These are phyloP conservation scores for Leptopterna dolabrata DNA, from an alignment of 2,888 invertebrate species.

Conservation along the genomic window DNA sequence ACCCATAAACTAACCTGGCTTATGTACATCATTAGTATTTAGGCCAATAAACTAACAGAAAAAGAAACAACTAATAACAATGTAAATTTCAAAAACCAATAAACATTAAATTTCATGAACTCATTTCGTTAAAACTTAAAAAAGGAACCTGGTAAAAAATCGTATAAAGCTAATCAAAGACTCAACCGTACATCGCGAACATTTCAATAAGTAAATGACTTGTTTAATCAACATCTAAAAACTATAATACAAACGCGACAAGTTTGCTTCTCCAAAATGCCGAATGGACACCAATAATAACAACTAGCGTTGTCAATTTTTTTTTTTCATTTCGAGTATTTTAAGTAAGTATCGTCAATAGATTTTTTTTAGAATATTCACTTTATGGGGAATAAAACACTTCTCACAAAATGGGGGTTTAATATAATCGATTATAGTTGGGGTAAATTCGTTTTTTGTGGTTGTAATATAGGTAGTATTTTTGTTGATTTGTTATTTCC, in stretches of 20 bases:
- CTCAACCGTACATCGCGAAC: conserved; percentile 21
- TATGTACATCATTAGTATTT: neutral
- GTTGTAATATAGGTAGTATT: neutral
- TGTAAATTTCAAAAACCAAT: neutral
- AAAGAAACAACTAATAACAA: no score
- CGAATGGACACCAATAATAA: neutral
- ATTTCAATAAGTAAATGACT: neutral
- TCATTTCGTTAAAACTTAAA: neutral
- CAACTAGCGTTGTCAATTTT: neutral
- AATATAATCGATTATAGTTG: neutral
- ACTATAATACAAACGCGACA: neutral
- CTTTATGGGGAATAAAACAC: neutral
- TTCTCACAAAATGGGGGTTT: neutral
- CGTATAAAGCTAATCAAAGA: conserved; percentile 5
- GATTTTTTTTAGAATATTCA: neutral
- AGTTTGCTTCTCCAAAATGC: neutral
- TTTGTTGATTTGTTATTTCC: neutral
- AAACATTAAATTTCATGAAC: neutral
- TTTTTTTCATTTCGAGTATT: neutral
- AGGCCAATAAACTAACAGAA: no score
- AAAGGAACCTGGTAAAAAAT: neutral
- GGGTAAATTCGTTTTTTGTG: neutral
- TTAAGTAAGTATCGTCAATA: neutral
- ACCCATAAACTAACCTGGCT: no score
- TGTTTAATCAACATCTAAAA: neutral